Base-by-base conservation (phyloP, 2,113 vertebrate genomes). In the Dipodomys ordii region DNA sequence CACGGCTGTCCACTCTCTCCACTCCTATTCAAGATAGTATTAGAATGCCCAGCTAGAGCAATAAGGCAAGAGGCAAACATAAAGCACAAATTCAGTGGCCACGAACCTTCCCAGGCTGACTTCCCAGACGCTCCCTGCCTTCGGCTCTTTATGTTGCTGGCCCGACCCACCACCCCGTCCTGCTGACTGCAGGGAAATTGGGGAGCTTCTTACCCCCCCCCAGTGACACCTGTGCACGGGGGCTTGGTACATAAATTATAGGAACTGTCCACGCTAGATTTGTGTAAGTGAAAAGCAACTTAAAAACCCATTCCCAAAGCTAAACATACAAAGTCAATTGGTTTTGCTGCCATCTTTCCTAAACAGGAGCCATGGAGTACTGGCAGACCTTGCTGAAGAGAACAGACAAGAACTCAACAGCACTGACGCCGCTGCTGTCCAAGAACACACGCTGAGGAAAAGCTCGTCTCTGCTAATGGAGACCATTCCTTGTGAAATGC, bases 381-480 rank as follows among this genome's bases (percentile, higher is more conserved):
- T 7, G 19, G 32, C 64, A 60, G 4, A 18, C 72, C 22, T 93
- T 60, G 35, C 2, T 88, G 44, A 85, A 22, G 44, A 44, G 30
- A 83, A 83, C 0, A 23, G 60, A 67, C 74, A 62, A 87, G 79
- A 49, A 85, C 30, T 73, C 53, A 30, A 87, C 35, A 80, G 76
- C 10, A 49, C 10, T 74, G 88, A 22, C 60, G 35, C 76, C 92
- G 83, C 28, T 67, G 62, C 32, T 73, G 46, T 30, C 25, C 77
- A 23, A 81, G 80, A 76, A 88, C 13, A 73, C 0, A 87, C 39
- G 53, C 49, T 49, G 71, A 87, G 49, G 87, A 62, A 96, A 88
- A 72, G 39, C 39, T 39, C 39, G 6, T 39, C 39, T 39, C 5
- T 6, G 39, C 39, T 39, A 39, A 39, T 39, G 5, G 39, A 39